Evolutionary conservation across 2,113 vertebrate species (phyloP), one percentile per base, ranked within the genome.

Genomic region (Platanista minor): DNA sequence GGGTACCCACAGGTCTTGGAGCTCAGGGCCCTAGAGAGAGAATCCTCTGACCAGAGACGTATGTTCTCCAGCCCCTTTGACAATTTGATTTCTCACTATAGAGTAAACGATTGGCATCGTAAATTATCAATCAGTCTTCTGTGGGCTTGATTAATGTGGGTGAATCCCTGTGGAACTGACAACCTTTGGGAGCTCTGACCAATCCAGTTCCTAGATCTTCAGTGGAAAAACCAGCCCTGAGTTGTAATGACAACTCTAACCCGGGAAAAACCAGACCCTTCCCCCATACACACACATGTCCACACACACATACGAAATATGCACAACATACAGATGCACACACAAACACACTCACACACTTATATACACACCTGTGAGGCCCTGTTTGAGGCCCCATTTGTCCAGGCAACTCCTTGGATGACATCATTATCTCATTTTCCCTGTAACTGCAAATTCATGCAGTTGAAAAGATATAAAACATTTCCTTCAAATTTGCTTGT

Each of bases 111-210:
- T 18, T 84, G 36, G 52, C 39, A 85, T 59, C 81, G 10, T 77
- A 41, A 91, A 64, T 90, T 96, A 80, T 64, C 69, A n/a, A 59
- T 49, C 66, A 75, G 21, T 57, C 54, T 96, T 84, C 90, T 81
- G n/a, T 78, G 66, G 87, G 31, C 31, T 78, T 49, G 31, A 82
- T 54, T 67, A 87, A 87, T 25, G 7, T 91, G 54, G 23, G 2
- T 43, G 66, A 87, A 52, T 80, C 27, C 36, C 15, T 59, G 3
- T 27, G 62, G 23, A 74, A 2, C 36, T 69, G 77, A 92, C 49
- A 75, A 67, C 14, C 29, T 80, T 41, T 66, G 17, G 25, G 75
- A 71, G 59, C 41, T 83, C 46, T 81, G 29, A 67, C 23, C 66
- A 96, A 74, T 67, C 29, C 31, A 90, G 31, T 46, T 83, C 52